Base-by-base conservation (phyloP, 2,113 vertebrate species). In the Felis catus region DNA sequence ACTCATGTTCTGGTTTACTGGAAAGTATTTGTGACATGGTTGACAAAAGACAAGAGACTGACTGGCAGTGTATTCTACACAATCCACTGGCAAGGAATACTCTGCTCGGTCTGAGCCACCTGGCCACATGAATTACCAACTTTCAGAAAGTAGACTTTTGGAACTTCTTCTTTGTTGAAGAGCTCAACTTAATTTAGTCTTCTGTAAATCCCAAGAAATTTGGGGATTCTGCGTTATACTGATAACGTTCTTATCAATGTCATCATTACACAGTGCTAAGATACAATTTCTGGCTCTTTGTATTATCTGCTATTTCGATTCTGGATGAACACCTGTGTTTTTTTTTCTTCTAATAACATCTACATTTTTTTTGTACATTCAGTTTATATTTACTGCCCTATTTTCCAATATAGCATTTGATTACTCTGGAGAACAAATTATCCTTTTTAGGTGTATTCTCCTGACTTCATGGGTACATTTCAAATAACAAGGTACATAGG, bases 391-490 rank as follows among this genome's bases (percentile, higher is more conserved):
- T 90, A 68, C 8, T 82, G 66, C 1, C 29, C 41, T 76, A 29
- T 87, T 94, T 92, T 94, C n/a, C 88, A 90, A 29, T 79, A 61
- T 36, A 36, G 33, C 12, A 61, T 79, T 85, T 96, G 91, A 89
- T 86, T 96, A 81, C 76, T 55, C 76, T 80, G 41, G 45, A 95
- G 79, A 92, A 51, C 15, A 92, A 92, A 92, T 92, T 11, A 63
- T 31, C 25, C 3, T 29, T 36, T 45, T 84, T 81, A 94, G 21
- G 3, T 78, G 48, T 55, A 68, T 27, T 84, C 29, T 70, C 33
- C 19, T 29, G 16, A 78, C 8, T 80, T 76, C 18, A 84, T 31
- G 33, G 51, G 73, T 86, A 73, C 18, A 86, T 93, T 93, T 70
- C 21, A 76, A 79, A 83, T 71, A 91, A 68, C 4, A 66, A 92